Evolutionary conservation across 1,140 invertebrate genomes (phyloP), one percentile per base, ranked within the genome.

Genomic region (Belonocnema kinseyi): DNA sequence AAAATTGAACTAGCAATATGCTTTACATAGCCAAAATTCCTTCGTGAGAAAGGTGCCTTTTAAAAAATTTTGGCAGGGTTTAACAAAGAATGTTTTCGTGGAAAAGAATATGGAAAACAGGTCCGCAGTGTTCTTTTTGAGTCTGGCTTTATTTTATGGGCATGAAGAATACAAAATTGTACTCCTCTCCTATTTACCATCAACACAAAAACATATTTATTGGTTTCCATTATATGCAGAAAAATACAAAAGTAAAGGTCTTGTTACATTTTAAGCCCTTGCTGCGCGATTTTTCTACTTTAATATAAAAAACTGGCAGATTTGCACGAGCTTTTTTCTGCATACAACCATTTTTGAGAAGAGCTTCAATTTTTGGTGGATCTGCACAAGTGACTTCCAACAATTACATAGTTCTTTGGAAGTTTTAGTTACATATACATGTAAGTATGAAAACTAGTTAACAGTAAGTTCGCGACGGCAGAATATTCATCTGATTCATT

Each of bases 1-100:
- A 50, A 50, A 58, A 75, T 52, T 66, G n/a, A 75, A 52, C 16
- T 52, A 21, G 50, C 72, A n/a, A 61, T 61, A 21, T 33, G 58
- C 26, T 66, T 66, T 26, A 4, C 26, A 12, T 26, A 66, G 14
- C 61, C 10, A 40, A 16, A 66, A 40, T 66, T 66, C 33, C 33
- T 40, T n/a, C 12, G 40, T 33, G 40, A 33, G 26, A 66, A 66
- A 21, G 14, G 40, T 40, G 16, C 50, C 50, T 76, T 12, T 79
- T 50, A 17, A 73, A 46, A 56, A 66, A 66, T 66, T 12, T 40
- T 66, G 61, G n/a, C 33, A 66, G 40, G 33, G 3, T 66, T 14
- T n/a, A 33, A 46, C 10, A 46, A 46, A 10, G 40, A 10, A 0
- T 46, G 1, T 46, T 10, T 10, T 1, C 7, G 40, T 2, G 11